Conservation (phyloP, 2,888 invertebrate genomes). For the Cremastinae sp. region DNA sequence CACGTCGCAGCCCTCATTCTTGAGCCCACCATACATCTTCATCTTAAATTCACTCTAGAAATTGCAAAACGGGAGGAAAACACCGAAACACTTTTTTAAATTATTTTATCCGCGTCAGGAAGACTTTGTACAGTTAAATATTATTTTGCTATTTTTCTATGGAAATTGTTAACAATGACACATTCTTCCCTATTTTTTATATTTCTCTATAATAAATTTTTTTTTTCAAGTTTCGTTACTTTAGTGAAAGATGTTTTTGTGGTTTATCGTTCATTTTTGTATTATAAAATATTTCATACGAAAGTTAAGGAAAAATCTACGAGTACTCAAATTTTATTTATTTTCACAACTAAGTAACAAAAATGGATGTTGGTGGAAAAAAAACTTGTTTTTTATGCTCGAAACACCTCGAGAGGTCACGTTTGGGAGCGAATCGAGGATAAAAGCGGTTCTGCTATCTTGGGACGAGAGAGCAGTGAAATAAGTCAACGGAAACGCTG, state of each 20-base stretch:
- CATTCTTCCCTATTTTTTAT: too few species aligned
- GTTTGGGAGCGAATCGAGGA: neutral
- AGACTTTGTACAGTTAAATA: too few species aligned
- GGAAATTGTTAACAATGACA: too few species aligned
- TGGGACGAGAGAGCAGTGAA: neutral
- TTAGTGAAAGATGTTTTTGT: too few species aligned
- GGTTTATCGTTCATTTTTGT: too few species aligned
- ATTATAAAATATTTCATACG: too few species aligned
- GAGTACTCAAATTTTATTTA: neutral
- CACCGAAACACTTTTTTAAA: neutral
- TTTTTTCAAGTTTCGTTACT: too few species aligned
- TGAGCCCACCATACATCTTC: conserved; percentile 12
- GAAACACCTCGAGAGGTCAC: neutral
- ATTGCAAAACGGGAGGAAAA: neutral
- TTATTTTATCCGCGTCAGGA: too few species aligned
- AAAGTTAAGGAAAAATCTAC: too few species aligned
- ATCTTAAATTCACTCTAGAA: neutral
- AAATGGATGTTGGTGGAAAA: neutral
- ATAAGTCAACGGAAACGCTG: conserved; percentile 16
- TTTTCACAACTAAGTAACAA: neutral
- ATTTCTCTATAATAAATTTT: too few species aligned
- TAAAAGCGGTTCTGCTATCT: neutral
- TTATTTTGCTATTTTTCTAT: too few species aligned
- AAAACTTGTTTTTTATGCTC: neutral
- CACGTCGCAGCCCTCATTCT: neutral